Base-by-base conservation (phyloP, 2,888 invertebrate genomes). In the Amphiduros pacificus region DNA sequence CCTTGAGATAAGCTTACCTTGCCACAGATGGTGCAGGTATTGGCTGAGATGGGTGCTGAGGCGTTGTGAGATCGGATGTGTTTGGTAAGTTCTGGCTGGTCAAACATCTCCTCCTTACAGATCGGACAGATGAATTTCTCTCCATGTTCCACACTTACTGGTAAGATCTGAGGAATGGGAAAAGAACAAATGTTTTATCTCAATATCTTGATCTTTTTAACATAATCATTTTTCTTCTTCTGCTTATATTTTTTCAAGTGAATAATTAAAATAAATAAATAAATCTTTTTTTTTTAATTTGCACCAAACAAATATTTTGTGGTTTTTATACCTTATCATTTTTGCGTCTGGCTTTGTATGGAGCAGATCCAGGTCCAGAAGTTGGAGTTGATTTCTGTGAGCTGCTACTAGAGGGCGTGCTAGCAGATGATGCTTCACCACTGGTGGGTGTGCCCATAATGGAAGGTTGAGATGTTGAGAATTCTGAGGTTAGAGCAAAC, bases 61-160 rank as follows among this genome's bases (percentile, higher is more conserved):
- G 73, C 72, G 68, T 82, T 82, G 68, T 82, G 82, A 26, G 79
- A 77, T 14, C 89, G 86, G 64, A 90, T 88, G 79, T 90, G 90
- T 65, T 88, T 84, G 29, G 90, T 90, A 74, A 89, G 88, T 61
- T 89, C 88, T 75, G 88, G 88, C 67, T 88, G 87, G 29, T 87
- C 87, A 52, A 85, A 84, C 61, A 89, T 83, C 63, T 86, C 85
- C 29, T 84, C 85, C 59, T 87, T 85, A 81, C 90, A 90, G 63
- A 89, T 87, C 22, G 89, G 88, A 75, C 90, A 90, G 51, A 86
- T 80, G 77, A 86, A 88, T 29, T 68, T 67, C 36, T 71, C 69
- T 0, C 79, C 80, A 55, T 74, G 72, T 26, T 70, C 72, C 11
- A 67, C 69, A 24, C 73, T 61, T 29, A 77, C 69, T 20, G 81